Evolutionary conservation across 2,888 invertebrate species (phyloP).

Genomic region (Agapostemon virescens): DNA sequence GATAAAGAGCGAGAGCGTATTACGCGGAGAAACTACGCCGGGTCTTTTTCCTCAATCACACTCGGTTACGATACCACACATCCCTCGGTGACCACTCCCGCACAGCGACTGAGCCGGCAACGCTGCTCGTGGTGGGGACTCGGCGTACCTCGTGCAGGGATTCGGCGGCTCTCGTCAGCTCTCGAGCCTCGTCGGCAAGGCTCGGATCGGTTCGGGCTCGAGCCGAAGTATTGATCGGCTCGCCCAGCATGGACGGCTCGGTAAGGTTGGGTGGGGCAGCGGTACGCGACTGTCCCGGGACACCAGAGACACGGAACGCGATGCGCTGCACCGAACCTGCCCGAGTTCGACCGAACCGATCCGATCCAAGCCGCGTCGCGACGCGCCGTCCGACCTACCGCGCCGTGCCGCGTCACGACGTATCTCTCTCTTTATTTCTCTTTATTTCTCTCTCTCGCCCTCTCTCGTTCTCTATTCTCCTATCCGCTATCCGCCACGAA

Average conservation of each 20-base stretch:
- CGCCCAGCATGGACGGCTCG: constrained; percentile 70
- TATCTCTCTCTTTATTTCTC: too few species aligned
- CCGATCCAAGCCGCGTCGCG: constrained; percentile 8
- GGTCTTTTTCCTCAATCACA: constrained; percentile 75
- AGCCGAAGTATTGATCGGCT: constrained; percentile 80
- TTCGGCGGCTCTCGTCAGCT: constrained; percentile 64
- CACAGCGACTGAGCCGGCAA: constrained; percentile 79
- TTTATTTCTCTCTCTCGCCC: too few species aligned
- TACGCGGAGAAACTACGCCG: constrained; percentile 69
- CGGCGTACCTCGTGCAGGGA: constrained; percentile 74
- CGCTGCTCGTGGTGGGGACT: constrained; percentile 74
- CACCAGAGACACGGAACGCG: constrained; percentile 32
- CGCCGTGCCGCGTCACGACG: background rate
- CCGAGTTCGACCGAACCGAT: background rate
- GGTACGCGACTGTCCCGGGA: constrained; percentile 74
- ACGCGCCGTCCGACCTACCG: background rate
- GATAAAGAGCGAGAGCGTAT: constrained; percentile 56
- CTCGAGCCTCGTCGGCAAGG: constrained; percentile 53
- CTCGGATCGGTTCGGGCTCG: constrained; percentile 76
- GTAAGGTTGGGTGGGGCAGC: constrained; percentile 80
- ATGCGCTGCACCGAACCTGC: constrained; percentile 17
- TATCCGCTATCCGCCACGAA: background rate
- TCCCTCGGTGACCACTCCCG: constrained; percentile 80
- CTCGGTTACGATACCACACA: constrained; percentile 76
- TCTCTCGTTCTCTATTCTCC: background rate